Conservation (phyloP, 2,888 invertebrate species). For the Dione juno region DNA sequence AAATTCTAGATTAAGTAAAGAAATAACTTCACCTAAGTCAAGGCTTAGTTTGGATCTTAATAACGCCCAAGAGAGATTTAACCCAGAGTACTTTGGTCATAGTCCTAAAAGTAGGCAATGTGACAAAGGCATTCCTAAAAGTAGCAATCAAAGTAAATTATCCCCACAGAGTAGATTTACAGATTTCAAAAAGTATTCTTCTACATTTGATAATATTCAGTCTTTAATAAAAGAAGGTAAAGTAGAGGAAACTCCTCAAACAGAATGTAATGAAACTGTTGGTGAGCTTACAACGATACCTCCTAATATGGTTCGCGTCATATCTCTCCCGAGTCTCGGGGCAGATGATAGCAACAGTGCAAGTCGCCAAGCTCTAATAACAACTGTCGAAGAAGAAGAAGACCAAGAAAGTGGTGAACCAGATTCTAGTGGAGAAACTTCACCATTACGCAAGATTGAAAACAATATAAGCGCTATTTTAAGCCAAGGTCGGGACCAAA, state of each 20-base stretch:
- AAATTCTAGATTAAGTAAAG: constrained; percentile 82
- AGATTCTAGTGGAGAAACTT: constrained; percentile 85
- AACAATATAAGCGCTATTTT: constrained; percentile 88
- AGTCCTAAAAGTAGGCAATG: constrained; percentile 79
- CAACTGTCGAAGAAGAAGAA: constrained; percentile 89
- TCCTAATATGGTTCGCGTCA: constrained; percentile 86
- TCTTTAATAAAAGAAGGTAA: constrained; percentile 88
- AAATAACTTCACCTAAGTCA: constrained; percentile 84
- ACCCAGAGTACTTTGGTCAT: constrained; percentile 75
- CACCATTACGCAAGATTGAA: constrained; percentile 88
- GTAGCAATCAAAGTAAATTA: constrained; percentile 71
- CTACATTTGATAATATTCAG: constrained; percentile 90
- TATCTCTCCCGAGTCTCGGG: constrained; percentile 86
- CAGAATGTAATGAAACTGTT: constrained; percentile 83
- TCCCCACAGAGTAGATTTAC: constrained; percentile 83
- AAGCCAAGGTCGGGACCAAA: constrained; percentile 83
- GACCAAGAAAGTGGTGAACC: constrained; percentile 86
- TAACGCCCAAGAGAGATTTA: constrained; percentile 77
- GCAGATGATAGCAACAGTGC: constrained; percentile 79
- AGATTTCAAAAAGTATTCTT: constrained; percentile 88
- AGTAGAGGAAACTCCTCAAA: constrained; percentile 80
- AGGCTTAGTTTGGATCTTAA: constrained; percentile 85
- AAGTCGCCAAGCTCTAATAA: constrained; percentile 86
- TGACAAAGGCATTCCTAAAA: constrained; percentile 63
- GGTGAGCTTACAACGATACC: constrained; percentile 85